A percentile compares a stretch with the other conserved stretches of the same genome.
Conservation (phyloP, 2,113 vertebrate species). For the Takifugu bimaculatus region DNA sequence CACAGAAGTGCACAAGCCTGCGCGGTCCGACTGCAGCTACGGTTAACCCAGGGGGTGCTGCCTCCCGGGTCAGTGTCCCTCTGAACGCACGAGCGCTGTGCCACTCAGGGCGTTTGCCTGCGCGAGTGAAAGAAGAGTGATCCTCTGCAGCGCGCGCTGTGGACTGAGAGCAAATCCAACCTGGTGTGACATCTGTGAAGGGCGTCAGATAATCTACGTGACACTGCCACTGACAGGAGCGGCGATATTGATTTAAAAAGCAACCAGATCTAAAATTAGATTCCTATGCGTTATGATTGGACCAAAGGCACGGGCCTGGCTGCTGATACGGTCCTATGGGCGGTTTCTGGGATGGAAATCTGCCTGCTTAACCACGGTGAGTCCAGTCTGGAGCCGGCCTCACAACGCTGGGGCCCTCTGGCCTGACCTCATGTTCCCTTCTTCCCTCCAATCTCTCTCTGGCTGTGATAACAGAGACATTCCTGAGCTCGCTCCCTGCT, state of each 20-base stretch:
- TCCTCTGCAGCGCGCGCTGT: constrained; percentile 43
- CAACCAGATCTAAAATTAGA: constrained; percentile 68
- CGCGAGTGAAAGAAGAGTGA: constrained; percentile 37
- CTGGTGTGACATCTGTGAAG: constrained; percentile 67
- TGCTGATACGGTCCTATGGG: constrained; percentile 23
- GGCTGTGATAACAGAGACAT: constrained; percentile 72
- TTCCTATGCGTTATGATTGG: constrained; percentile 42
- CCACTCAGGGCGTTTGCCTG: constrained; percentile 31
- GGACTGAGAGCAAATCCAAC: constrained; percentile 65
- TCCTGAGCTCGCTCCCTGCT: constrained; percentile 69
- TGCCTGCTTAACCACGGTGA: constrained; percentile 24
- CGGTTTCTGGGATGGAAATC: constrained; percentile 37
- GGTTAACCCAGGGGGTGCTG: constrained; percentile 38
- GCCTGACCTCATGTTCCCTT: constrained; percentile 59
- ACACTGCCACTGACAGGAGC: constrained; percentile 60
- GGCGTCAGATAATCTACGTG: constrained; percentile 68
- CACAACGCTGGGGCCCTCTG: constrained; percentile 34
- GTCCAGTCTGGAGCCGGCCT: constrained; percentile 39
- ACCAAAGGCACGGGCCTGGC: constrained; percentile 37
- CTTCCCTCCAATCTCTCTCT: constrained; percentile 61
- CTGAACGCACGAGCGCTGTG: constrained; percentile 36
- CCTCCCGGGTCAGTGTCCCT: constrained; percentile 36
- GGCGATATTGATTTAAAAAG: constrained; percentile 74
- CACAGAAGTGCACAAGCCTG: constrained; percentile 42
- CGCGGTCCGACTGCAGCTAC: constrained; percentile 35